phyloP scores from a whole-genome alignment of 2,113 vertebrate genomes.

The Emydura subglobosa region DNA sequence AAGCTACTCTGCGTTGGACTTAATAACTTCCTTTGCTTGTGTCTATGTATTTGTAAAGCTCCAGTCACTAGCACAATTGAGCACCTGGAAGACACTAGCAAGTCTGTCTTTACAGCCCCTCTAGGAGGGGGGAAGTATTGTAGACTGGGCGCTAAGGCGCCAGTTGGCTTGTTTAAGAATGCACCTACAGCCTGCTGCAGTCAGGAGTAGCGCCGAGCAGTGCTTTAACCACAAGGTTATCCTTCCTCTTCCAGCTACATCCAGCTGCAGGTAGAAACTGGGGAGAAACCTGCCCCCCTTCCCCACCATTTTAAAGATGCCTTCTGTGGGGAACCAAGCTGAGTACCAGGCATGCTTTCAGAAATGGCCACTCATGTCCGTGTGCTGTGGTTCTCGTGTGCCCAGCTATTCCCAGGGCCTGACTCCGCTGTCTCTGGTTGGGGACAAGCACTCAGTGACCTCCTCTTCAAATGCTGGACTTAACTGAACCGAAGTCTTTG shows the following conservation, averaged over 20 bases:
- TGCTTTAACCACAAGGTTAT: not conserved
- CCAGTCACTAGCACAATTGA: not conserved
- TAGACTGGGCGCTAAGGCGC: not conserved
- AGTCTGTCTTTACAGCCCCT: not conserved
- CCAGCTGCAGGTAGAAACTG: not conserved
- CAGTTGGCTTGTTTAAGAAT: not conserved
- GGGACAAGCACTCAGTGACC: not conserved
- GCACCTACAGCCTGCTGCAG: not conserved
- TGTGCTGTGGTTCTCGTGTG: too few species aligned
- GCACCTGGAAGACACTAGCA: not conserved
- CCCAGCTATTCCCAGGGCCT: too few species aligned
- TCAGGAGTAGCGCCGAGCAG: not conserved
- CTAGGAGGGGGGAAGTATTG: not conserved
- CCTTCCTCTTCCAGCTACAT: not conserved
- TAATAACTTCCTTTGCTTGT: not conserved
- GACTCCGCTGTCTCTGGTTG: too few species aligned
- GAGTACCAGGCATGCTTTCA: not conserved
- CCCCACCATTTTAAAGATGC: too few species aligned
- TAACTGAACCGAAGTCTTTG: not conserved
- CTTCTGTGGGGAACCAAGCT: too few species aligned
- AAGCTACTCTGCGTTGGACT: fast-evolving
- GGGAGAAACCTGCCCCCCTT: not conserved
- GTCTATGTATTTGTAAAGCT: not conserved
- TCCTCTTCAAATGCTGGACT: not conserved
- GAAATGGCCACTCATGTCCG: not conserved